Evolutionary conservation across 30 jellyfish, hydroid and myxozoan genomes (phyloP), one percentile per base, ranked within the genome.

Genomic region (Aurelia coerulea): DNA sequence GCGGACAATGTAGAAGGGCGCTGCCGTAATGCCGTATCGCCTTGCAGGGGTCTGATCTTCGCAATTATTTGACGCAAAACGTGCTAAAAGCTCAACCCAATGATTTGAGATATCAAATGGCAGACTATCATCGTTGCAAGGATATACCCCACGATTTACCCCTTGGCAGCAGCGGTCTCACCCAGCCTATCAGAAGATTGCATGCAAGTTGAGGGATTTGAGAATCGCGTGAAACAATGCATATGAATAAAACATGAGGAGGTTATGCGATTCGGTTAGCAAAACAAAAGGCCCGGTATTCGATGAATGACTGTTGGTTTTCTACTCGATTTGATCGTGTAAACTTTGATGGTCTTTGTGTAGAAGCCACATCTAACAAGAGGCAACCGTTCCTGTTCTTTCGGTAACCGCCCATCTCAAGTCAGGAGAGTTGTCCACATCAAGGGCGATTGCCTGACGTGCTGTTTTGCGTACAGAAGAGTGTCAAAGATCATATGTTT

Each of bases 291-390:
- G 70, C 82, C 50, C 73, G 97, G 97, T 70, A 89, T 89, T 80
- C 97, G 91, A 74, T 89, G 97, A 89, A 89, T 89, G 92, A 89
- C 85, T 89, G 97, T 71, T 72, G 93, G 82, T 89, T 89, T 68
- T 81, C 52, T 31, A 69, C 84, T 81, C 91, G 91, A 23, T 60
- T 83, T 72, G 78, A 83, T 46, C 35, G 85, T 64, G 92, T 63
- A 80, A 80, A 80, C 81, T 80, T 78, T 80, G 90, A 80, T 80
- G 75, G 90, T 41, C 83, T 42, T 73, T 73, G 83, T 73, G 62
- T 14, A 31, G 77, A 46, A 46, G 70, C 76, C 68, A 63, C 67
- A 60, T 60, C 56, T 83, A 86, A 83, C 74, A 37, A 51, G 59
- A 33, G 92, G 56, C 80, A 42, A 41, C 75, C 42, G 68, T 53